Evolutionary conservation across 2,113 vertebrate species (phyloP).

Genomic region (Brachypodius melanocephalos): DNA sequence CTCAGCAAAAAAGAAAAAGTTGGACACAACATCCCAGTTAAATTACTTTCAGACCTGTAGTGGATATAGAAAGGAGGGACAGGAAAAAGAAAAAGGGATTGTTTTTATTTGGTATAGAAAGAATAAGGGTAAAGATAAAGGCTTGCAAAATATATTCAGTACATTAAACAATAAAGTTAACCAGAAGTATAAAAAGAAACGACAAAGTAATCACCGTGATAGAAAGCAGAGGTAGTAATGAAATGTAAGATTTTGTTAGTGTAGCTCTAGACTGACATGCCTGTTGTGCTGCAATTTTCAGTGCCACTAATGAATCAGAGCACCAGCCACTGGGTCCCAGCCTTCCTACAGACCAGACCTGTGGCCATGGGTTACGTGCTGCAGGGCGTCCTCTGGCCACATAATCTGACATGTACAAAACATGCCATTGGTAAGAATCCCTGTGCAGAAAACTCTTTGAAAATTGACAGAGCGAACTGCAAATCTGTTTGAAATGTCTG

Average conservation of each 20-base stretch:
- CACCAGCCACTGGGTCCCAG: not conserved
- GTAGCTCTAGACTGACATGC: not conserved
- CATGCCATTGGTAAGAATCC: not conserved
- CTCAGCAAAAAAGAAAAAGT: not conserved
- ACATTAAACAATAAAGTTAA: not conserved
- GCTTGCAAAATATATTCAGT: not conserved
- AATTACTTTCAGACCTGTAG: not conserved
- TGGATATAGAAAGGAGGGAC: not conserved
- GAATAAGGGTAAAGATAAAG: not conserved
- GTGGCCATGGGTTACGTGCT: not conserved
- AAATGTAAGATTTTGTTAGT: not conserved
- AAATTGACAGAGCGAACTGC: not conserved
- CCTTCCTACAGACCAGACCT: fast-evolving
- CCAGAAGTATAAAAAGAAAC: not conserved
- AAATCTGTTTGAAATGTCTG: not conserved
- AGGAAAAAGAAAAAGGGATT: not conserved
- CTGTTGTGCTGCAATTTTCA: not conserved
- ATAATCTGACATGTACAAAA: not conserved
- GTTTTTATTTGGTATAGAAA: not conserved
- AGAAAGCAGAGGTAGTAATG: not conserved
- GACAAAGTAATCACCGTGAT: not conserved
- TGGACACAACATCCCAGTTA: not conserved
- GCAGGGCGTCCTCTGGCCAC: not conserved
- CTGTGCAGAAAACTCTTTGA: not conserved
- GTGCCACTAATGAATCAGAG: not conserved